A percentile compares a stretch with the other conserved stretches of the same genome.
Conservation (phyloP, 2,888 invertebrate species). For the Campoplex nolae region DNA sequence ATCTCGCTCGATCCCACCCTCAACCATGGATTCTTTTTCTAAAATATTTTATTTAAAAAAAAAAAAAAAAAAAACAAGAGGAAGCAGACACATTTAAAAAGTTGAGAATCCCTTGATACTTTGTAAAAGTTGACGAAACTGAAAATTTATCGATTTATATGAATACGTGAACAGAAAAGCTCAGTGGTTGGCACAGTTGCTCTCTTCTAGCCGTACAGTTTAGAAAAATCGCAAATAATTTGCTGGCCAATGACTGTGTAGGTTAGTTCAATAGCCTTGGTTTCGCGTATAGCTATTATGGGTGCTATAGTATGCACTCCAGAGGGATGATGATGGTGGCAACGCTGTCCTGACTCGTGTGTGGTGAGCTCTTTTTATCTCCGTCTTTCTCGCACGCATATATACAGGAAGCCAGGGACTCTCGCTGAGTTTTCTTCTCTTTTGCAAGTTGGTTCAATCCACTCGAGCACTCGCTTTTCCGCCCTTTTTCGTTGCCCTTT, state of each 20-base stretch:
- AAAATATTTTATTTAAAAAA: neutral
- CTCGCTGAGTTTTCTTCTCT: constrained; percentile 30
- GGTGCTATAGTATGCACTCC: constrained; percentile 43
- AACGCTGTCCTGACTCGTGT: constrained; percentile 60
- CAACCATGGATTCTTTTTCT: neutral
- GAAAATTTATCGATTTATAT: neutral
- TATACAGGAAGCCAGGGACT: constrained; percentile 20
- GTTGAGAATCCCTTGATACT: neutral
- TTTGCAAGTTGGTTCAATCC: constrained; percentile 50
- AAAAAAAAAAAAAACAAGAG: neutral
- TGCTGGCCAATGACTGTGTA: constrained; percentile 22
- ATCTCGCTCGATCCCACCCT: neutral
- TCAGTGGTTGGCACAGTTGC: constrained; percentile 32
- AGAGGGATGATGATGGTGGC: constrained; percentile 53
- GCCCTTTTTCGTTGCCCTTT: constrained; percentile 61
- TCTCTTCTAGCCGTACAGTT: neutral
- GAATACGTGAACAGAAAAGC: neutral
- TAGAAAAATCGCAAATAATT: constrained; percentile 5
- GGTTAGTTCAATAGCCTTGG: neutral
- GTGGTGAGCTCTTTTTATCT: constrained; percentile 56
- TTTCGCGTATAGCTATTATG: constrained; percentile 32
- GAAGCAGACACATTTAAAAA: neutral
- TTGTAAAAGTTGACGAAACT: neutral
- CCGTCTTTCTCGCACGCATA: neutral
- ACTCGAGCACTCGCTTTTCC: constrained; percentile 60